Evolutionary conservation across 2,797 vertebrate genomes (phyloP).

Genomic region (Chanos chanos): DNA sequence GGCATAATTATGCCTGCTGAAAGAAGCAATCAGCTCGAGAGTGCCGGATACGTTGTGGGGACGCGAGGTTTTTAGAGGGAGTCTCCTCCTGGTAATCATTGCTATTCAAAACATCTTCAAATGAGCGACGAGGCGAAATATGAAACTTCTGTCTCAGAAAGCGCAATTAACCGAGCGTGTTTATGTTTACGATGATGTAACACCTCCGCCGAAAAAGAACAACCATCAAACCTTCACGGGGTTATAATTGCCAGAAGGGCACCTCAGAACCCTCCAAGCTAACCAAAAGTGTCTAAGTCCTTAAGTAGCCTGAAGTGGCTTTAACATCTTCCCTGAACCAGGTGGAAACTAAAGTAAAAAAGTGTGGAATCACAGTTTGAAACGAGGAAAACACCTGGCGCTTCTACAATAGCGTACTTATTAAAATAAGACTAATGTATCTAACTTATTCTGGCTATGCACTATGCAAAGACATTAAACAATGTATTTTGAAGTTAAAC

Average conservation of each 20-base stretch:
- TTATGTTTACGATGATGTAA: slow-evolving; percentile 9
- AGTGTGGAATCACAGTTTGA: no score
- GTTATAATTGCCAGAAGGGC: background rate
- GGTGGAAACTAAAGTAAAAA: no score
- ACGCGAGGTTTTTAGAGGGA: slow-evolving; percentile 16
- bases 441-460: no score
- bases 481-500: no score
- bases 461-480: no score
- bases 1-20: slow-evolving; percentile 16
- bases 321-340: no score
- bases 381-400: no score
- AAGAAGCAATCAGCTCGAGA: slow-evolving; percentile 37
- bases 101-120: slow-evolving; percentile 23
- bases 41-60: background rate
- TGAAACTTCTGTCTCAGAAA: background rate
- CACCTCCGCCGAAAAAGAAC: background rate
- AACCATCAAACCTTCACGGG: background rate
- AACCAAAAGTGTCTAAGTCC: no score
- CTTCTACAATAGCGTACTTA: no score
- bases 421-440: no score
- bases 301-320: no score
- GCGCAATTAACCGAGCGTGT: slow-evolving; percentile 4
- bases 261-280: no score
- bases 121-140: slow-evolving; percentile 18
- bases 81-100: slow-evolving; percentile 24